Evolutionary conservation across 2,797 vertebrate species (phyloP), one percentile per base, ranked within the genome.

Genomic region (Chloroceryle inda): DNA sequence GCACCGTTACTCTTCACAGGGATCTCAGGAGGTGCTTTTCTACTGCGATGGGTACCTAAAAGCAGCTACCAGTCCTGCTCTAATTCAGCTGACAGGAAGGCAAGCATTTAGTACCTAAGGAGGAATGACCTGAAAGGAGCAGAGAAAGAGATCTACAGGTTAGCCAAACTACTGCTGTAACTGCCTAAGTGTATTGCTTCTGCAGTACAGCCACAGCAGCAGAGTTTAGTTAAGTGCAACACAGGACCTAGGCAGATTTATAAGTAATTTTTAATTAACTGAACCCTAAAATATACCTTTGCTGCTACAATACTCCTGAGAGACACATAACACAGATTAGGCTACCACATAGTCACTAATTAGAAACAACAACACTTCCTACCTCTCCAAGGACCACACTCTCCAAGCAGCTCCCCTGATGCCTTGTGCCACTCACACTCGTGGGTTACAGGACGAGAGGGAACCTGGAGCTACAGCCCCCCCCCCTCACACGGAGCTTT

Each of bases 261-360:
- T 35, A 77, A 91, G 76, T 47, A 89, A 72, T 94, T 96, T 92
- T 96, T 97, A 97, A 96, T 96, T 97, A 97, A 96, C 87, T 8
- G 85, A 96, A 92, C 84, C 81, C 89, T 93, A 67, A 94, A 96
- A 92, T 68, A 91, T 69, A 93, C 91, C 79, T 96, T 90, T 53
- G 88, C 74, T 85, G 68, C 94, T 37, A 23, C 52, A 91, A 81
- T 89, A 76, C 96, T 80, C 96, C 38, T 16, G 91, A 96, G 93
- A 96, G 58, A 78, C 61, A 45, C 13, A 0, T 26, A 82, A 89
- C 61, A 12, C 68, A 27, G 81, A 80, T 85, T 67, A 92, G 84
- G 78, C 80, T 85, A 19, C 91, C 78, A 40, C 82, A 77, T 59
- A 71, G 53, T 73, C 96, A 44, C 87, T 96, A 94, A 97, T 97